These are phyloP conservation scores for Apodemia zela DNA, from an alignment of 2,888 invertebrate genomes.

Conservation along the genomic window DNA sequence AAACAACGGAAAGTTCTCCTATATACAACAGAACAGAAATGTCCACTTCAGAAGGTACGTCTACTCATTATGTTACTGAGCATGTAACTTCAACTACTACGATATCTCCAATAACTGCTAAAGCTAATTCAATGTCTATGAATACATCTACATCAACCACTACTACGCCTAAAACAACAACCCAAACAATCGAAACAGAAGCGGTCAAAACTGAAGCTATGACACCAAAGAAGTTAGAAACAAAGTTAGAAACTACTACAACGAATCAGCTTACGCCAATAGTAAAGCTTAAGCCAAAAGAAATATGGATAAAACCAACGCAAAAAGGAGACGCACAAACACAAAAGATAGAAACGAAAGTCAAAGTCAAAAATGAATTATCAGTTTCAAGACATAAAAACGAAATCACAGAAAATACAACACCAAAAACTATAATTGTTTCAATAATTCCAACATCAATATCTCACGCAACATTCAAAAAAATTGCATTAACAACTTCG, in stretches of 20 bases:
- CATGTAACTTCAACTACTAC: constrained; percentile 29
- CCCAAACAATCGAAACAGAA: constrained; percentile 32
- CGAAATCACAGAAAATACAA: constrained; percentile 53
- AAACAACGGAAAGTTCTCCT: constrained; percentile 31
- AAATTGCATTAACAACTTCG: constrained; percentile 61
- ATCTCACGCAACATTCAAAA: constrained; percentile 67
- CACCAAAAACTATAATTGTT: constrained; percentile 70
- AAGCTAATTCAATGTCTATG: not conserved
- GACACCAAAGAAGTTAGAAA: constrained; percentile 49
- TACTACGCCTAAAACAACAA: constrained; percentile 20
- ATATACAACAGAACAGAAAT: constrained; percentile 43
- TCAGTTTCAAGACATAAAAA: constrained; percentile 42
- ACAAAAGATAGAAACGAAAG: constrained; percentile 50
- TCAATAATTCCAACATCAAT: constrained; percentile 74
- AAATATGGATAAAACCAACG: constrained; percentile 73
- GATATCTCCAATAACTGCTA: too few species aligned
- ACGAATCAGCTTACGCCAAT: constrained; percentile 55
- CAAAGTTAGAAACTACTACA: constrained; percentile 48
- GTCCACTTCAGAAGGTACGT: constrained; percentile 33
- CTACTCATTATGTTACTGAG: constrained; percentile 32
- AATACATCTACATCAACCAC: constrained; percentile 26
- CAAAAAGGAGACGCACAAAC: constrained; percentile 67
- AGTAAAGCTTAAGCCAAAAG: constrained; percentile 66
- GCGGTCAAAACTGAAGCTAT: constrained; percentile 37
- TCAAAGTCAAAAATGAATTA: constrained; percentile 42